Percentiles rank a stretch among this genome's conserved stretches.
Evolutionary conservation across 2,888 invertebrate genomes (phyloP).

Genomic region (Oegoconia quadripuncta): DNA sequence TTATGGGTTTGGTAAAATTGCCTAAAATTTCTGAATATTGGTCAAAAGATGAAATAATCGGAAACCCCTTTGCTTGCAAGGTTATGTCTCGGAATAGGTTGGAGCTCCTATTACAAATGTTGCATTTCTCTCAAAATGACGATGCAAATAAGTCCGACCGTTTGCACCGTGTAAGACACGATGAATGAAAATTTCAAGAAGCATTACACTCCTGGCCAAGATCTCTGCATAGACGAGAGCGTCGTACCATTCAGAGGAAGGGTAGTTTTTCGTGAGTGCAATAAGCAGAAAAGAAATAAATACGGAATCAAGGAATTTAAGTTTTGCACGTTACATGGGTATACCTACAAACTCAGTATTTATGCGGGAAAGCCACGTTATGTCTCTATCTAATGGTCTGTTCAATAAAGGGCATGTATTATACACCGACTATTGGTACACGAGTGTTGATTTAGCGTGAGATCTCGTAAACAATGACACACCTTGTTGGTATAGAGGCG

Average conservation of each 20-base stretch:
- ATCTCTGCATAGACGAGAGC: conserved; percentile 31
- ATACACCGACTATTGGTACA: conserved; percentile 24
- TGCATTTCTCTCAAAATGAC: conserved; percentile 35
- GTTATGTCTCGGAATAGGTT: conserved; percentile 32
- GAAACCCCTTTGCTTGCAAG: conserved; percentile 25
- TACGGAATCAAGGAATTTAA: conserved; percentile 30
- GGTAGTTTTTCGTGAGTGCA: conserved; percentile 28
- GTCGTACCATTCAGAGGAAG: conserved; percentile 32
- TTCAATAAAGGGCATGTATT: conserved; percentile 24
- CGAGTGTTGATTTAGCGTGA: conserved; percentile 23
- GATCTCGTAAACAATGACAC: conserved; percentile 17
- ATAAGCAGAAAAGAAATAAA: conserved; percentile 29
- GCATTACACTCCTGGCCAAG: conserved; percentile 20
- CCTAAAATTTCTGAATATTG: conserved; percentile 28
- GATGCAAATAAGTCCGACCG: conserved; percentile 23
- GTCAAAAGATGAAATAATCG: conserved; percentile 21
- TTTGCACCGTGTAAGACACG: conserved; percentile 22
- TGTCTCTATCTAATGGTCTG: conserved; percentile 26
- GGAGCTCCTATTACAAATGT: conserved; percentile 29
- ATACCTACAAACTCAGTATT: conserved; percentile 21
- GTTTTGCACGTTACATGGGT: conserved; percentile 23
- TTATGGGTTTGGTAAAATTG: conserved; percentile 31
- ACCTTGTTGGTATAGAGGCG: conserved; percentile 21
- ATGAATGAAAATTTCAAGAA: conserved; percentile 28
- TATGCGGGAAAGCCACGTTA: conserved; percentile 31